Evolutionary conservation across 2,888 invertebrate species (phyloP).

Genomic region (Desoria tigrina): DNA sequence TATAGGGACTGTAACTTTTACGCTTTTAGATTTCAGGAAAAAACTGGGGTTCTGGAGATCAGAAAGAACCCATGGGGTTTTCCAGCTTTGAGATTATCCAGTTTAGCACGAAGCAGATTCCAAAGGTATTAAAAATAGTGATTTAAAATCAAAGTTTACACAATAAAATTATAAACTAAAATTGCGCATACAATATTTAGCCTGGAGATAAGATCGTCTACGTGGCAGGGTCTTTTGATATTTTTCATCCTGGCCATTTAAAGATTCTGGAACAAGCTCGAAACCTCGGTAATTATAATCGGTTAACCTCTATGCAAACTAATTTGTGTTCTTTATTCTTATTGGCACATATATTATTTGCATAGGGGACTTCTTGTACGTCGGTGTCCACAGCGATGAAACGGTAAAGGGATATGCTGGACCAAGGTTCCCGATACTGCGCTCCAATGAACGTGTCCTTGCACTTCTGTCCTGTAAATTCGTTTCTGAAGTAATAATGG

Average conservation of each 20-base stretch:
- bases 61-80: neutral
- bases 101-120: no score
- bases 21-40: no score
- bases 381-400: constrained; percentile 28
- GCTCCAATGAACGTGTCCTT: constrained; percentile 22
- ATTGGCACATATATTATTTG: no score
- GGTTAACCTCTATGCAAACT: no score
- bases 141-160: no score
- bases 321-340: no score
- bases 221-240: constrained; percentile 26
- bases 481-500: constrained; percentile 25
- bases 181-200: no score
- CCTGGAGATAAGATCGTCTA: constrained; percentile 22
- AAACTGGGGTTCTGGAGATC: no score
- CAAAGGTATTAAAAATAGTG: no score
- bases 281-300: constrained; percentile 18
- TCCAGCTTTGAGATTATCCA: no score
- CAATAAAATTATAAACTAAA: no score
- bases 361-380: constrained; percentile 25
- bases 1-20: no score
- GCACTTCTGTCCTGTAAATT: constrained; percentile 21
- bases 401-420: constrained; percentile 17
- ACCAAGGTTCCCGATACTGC: constrained; percentile 23
- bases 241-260: constrained; percentile 27
- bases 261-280: constrained; percentile 13